Evolutionary conservation across 2,797 vertebrate species (phyloP).

Genomic region (Pseudochirops corinnae): DNA sequence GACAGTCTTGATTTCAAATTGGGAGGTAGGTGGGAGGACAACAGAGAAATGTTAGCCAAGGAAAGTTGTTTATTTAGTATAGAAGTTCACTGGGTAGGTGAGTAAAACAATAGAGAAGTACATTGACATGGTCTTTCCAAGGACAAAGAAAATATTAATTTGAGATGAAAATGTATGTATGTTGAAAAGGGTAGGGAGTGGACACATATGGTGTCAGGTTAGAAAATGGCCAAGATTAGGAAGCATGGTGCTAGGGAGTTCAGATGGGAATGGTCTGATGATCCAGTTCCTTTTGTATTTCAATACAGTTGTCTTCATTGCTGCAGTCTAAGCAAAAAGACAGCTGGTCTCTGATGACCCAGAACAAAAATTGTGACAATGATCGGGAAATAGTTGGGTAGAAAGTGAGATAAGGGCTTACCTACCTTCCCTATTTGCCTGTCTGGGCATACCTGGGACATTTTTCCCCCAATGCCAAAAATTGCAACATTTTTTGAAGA

Average conservation of each 20-base stretch:
- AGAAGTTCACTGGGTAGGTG: background rate
- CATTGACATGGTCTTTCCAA: background rate
- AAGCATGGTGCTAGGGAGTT: background rate
- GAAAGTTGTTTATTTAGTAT: background rate
- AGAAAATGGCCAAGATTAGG: background rate
- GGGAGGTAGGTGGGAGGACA: too few species aligned
- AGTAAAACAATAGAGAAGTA: background rate
- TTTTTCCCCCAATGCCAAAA: too few species aligned
- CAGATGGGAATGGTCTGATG: background rate
- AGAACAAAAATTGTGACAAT: too few species aligned
- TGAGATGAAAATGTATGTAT: background rate
- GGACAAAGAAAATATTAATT: background rate
- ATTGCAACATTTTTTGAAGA: too few species aligned
- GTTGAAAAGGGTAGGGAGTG: background rate
- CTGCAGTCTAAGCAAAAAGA: background rate
- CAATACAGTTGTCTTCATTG: background rate
- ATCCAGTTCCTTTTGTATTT: background rate
- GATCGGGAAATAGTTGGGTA: too few species aligned
- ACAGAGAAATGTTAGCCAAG: background rate
- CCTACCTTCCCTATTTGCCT: too few species aligned
- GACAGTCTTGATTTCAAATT: background rate
- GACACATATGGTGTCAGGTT: background rate
- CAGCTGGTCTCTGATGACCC: too few species aligned
- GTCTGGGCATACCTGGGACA: too few species aligned
- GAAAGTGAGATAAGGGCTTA: too few species aligned